A percentile compares a stretch with the other conserved stretches of the same genome.
phyloP scores from a whole-genome alignment of 2,888 invertebrate genomes.

The Cryptosula pallasiana region DNA sequence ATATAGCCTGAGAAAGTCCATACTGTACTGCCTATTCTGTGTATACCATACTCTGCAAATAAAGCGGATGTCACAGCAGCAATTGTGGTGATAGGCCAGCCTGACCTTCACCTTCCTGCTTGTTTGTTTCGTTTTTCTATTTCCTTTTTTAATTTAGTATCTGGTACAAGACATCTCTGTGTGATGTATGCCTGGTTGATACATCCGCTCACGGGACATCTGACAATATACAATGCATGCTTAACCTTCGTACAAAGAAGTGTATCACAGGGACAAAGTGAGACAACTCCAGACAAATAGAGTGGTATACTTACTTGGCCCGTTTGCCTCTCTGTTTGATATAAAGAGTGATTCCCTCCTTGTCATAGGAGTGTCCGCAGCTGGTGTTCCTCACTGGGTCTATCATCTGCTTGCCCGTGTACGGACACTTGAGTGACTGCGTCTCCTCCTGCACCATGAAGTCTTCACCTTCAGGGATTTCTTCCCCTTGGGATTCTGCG shows the following conservation, averaged over 20 bases:
- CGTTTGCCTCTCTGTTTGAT: conserved; percentile 13
- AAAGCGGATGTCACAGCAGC: too few relatives aligned
- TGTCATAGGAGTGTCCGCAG: conserved; percentile 23
- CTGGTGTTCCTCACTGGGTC: conserved; percentile 17
- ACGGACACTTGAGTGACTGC: conserved; percentile 14
- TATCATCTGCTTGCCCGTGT: conserved; percentile 22
- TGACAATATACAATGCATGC: too few relatives aligned
- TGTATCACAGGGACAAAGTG: neutral
- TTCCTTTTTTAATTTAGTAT: conserved; percentile 6
- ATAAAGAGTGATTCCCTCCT: conserved; percentile 1
- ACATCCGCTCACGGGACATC: conserved; percentile 2
- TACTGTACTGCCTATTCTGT: too few relatives aligned
- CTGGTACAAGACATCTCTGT: neutral
- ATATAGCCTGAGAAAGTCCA: too few relatives aligned
- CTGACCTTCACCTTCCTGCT: too few relatives aligned
- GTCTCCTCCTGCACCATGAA: neutral
- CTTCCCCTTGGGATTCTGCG: neutral
- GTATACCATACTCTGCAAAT: too few relatives aligned
- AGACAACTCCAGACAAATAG: neutral
- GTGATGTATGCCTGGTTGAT: neutral
- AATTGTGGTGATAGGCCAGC: too few relatives aligned
- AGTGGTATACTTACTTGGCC: conserved; percentile 4
- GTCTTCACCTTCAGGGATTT: neutral
- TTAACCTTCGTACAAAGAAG: too few relatives aligned
- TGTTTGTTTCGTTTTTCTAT: neutral